Percentiles rank a stretch among this genome's conserved stretches.
phyloP scores from a whole-genome alignment of 2,888 invertebrate species.

The Hydriomena furcata region DNA sequence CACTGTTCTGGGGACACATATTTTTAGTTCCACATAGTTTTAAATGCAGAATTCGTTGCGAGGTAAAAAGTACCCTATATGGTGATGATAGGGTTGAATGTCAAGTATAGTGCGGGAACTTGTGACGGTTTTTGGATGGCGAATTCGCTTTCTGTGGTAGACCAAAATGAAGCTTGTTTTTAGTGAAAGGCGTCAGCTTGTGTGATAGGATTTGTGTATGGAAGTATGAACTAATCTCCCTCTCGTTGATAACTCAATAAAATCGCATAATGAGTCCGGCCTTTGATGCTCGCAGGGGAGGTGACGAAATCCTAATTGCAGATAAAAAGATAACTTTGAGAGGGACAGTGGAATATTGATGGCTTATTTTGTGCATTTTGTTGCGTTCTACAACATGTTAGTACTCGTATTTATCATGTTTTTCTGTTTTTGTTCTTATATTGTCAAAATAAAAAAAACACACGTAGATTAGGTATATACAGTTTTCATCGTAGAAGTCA shows the following conservation, averaged over 20 bases:
- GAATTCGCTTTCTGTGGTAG: constrained; percentile 64
- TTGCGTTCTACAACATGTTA: constrained; percentile 19
- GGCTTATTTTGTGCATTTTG: constrained; percentile 44
- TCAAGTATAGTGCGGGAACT: constrained; percentile 37
- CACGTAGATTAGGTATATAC: too few relatives aligned
- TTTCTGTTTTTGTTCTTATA: too few relatives aligned
- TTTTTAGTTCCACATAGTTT: constrained; percentile 37
- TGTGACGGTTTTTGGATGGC: constrained; percentile 44
- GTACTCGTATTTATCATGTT: constrained; percentile 26
- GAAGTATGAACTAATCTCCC: constrained; percentile 83
- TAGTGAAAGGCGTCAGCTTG: constrained; percentile 82
- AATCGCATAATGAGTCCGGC: constrained; percentile 77
- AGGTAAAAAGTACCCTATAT: constrained; percentile 20
- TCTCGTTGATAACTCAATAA: constrained; percentile 82
- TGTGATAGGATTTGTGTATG: constrained; percentile 83
- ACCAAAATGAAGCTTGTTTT: constrained; percentile 79
- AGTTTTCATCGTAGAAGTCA: too few relatives aligned
- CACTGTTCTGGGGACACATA: constrained; percentile 59
- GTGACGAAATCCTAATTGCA: constrained; percentile 82
- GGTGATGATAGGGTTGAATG: constrained; percentile 34
- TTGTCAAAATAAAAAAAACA: too few relatives aligned
- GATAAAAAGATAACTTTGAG: constrained; percentile 81
- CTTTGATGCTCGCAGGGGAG: constrained; percentile 71
- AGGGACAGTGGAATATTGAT: constrained; percentile 55
- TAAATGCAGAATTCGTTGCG: constrained; percentile 12